Conservation (phyloP, 2,888 invertebrate genomes). For the Amphipyra tragopoginis region DNA sequence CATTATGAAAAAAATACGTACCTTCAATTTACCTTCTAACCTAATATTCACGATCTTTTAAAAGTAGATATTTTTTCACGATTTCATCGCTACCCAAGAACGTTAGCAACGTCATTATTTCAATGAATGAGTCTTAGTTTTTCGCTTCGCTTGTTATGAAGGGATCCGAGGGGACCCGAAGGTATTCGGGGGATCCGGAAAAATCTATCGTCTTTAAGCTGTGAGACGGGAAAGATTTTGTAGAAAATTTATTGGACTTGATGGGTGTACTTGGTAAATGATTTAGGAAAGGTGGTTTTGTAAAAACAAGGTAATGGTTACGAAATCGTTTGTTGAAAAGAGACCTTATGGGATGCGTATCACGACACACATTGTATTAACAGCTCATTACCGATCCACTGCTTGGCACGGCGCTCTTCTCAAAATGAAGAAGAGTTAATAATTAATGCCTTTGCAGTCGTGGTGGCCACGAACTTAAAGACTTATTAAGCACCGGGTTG, state of each 20-base stretch:
- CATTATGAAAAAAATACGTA: constrained; percentile 1
- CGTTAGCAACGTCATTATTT: constrained; percentile 72
- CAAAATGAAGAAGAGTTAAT: too few species aligned
- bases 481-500: too few species aligned
- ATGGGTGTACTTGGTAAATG: constrained; percentile 14
- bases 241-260: constrained; percentile 31
- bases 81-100: constrained; percentile 21
- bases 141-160: constrained; percentile 65
- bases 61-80: constrained; percentile 32
- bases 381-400: too few species aligned
- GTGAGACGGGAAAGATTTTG: constrained; percentile 23
- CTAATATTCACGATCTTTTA: constrained; percentile 21
- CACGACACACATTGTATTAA: too few species aligned
- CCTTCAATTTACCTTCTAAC: constrained; percentile 17
- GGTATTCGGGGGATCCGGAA: constrained; percentile 44
- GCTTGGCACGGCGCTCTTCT: too few species aligned
- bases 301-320: too few species aligned
- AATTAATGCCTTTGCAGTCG: too few species aligned
- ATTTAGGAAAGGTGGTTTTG: constrained; percentile 8
- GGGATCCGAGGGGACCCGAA: constrained; percentile 49
- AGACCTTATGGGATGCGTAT: too few species aligned
- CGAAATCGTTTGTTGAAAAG: too few species aligned
- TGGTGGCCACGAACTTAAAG: too few species aligned
- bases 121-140: constrained; percentile 75
- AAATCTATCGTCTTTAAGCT: constrained; percentile 43